Base-by-base conservation (phyloP, 1,140 invertebrate species). In the Drosophila albomicans region DNA sequence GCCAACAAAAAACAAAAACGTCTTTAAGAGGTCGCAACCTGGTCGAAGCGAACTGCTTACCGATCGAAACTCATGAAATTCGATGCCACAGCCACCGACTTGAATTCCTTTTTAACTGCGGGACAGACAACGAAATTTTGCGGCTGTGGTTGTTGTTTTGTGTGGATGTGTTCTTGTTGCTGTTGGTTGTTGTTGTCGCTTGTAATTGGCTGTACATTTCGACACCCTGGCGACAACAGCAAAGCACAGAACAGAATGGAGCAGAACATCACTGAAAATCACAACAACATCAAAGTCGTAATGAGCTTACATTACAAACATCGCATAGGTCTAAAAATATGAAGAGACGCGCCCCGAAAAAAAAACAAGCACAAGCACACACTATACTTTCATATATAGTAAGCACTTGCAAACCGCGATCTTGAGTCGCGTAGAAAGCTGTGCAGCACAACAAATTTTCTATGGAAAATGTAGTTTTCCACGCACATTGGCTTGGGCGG, bases 121-220 rank as follows among this genome's bases (percentile, higher is more conserved):
- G 82, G 68, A 30, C 69, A 64, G 35, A 56, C 43, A 59, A 25
- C 73, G 66, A 54, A 71, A 41, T 49, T 58, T 57, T 59, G 71
- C 43, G 59, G 57, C 32, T 73, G 61, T 64, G 45, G 28, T 16
- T 32, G 69, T 43, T 38, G 35, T 38, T 8, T 38, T 38, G 35
- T 38, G 35, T 2, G 20, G 20, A 25, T 25, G 7, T 67, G 79
- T 65, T 86, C 65, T 74, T 87, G 73, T 80, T 51, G 66, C 46
- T 72, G 61, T 62, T 49, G 15, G 62, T 57, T 65, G 80, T 69
- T 87, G 66, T 80, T 88, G 84, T 89, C 78, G 67, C 85, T 57
- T 88, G 84, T 88, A 88, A 89, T 89, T 88, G 85, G 84, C 85
- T 88, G 81, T 89, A 88, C 84, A 88, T 89, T 78, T 88, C 84